Percentiles rank a stretch among this genome's conserved stretches.
These are phyloP conservation scores for Pissodes strobi DNA, from an alignment of 1,140 invertebrate genomes.

Conservation along the genomic window DNA sequence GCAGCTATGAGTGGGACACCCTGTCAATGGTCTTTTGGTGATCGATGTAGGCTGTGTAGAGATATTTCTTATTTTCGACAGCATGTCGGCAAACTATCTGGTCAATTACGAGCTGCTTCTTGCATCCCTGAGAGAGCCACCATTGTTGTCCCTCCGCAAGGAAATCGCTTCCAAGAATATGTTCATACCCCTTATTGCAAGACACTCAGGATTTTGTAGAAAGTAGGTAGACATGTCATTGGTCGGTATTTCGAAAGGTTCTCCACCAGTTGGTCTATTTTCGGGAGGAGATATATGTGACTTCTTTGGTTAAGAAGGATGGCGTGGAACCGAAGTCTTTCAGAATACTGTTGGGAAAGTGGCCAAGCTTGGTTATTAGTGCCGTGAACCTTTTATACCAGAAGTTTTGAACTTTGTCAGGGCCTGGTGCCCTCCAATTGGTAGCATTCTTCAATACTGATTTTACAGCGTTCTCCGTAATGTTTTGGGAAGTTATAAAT, in stretches of 20 bases:
- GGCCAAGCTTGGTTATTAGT: too few relatives aligned
- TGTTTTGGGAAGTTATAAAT: too few relatives aligned
- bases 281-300: slow-evolving; percentile 18
- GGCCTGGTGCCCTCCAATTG: too few relatives aligned
- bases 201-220: slow-evolving; percentile 21
- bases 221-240: slow-evolving; percentile 19
- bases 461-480: too few relatives aligned
- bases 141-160: slow-evolving; percentile 41
- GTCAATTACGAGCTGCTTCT: slow-evolving; percentile 38
- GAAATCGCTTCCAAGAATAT: slow-evolving; percentile 26
- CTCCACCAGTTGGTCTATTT: neutral
- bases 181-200: slow-evolving; percentile 13
- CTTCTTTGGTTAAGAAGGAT: slow-evolving; percentile 5
- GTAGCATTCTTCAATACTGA: too few relatives aligned
- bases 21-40: slow-evolving; percentile 39
- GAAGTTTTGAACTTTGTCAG: too few relatives aligned
- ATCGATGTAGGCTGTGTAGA: slow-evolving; percentile 34
- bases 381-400: too few relatives aligned
- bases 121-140: slow-evolving; percentile 36
- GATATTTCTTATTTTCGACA: slow-evolving; percentile 18
- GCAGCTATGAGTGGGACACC: slow-evolving; percentile 36
- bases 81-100: slow-evolving; percentile 28
- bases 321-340: neutral
- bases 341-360: too few relatives aligned
- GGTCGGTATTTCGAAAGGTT: slow-evolving; percentile 19